phyloP scores from a whole-genome alignment of 2,797 vertebrate species.

The Acrossocheilus wenchowensis region DNA sequence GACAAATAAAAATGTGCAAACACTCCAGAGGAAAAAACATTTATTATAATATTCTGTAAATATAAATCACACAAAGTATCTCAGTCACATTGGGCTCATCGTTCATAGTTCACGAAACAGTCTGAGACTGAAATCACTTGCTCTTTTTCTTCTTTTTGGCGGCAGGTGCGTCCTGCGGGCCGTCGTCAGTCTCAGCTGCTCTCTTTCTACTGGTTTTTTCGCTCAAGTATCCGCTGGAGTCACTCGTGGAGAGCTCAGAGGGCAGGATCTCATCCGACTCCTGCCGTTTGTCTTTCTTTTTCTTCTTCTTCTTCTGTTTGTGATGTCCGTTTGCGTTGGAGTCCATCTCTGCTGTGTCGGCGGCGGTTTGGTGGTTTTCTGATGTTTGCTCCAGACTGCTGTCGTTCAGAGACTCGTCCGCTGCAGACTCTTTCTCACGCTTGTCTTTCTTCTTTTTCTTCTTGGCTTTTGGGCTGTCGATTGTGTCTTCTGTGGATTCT shows the following conservation, averaged over 20 bases:
- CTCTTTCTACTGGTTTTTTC: slow-evolving; percentile 84
- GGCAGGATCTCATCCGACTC: slow-evolving; percentile 62
- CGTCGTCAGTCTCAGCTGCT: slow-evolving; percentile 60
- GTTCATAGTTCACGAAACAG: background rate
- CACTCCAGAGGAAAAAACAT: background rate
- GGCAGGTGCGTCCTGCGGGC: slow-evolving; percentile 60
- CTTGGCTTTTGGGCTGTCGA: slow-evolving; percentile 60
- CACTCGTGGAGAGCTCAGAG: slow-evolving; percentile 73
- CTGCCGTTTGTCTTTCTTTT: slow-evolving; percentile 69
- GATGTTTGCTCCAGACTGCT: slow-evolving; percentile 15
- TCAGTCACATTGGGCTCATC: background rate
- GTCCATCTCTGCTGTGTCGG: slow-evolving; percentile 44
- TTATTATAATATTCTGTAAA: slow-evolving; percentile 22
- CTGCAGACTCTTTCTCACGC: slow-evolving; percentile 54
- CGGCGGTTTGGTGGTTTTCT: slow-evolving; percentile 28
- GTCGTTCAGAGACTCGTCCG: slow-evolving; percentile 35
- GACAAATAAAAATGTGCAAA: background rate
- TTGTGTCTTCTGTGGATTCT: slow-evolving; percentile 27
- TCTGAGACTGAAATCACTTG: slow-evolving; percentile 23
- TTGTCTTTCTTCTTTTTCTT: slow-evolving; percentile 80
- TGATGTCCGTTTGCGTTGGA: slow-evolving; percentile 47
- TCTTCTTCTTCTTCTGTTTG: slow-evolving; percentile 74
- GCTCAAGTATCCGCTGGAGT: slow-evolving; percentile 84
- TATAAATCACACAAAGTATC: slow-evolving; percentile 4
- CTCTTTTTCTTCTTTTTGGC: slow-evolving; percentile 77